These are phyloP conservation scores for Pseudorhombus dupliciocellatus DNA, from an alignment of 2,113 vertebrate species.

Conservation along the genomic window DNA sequence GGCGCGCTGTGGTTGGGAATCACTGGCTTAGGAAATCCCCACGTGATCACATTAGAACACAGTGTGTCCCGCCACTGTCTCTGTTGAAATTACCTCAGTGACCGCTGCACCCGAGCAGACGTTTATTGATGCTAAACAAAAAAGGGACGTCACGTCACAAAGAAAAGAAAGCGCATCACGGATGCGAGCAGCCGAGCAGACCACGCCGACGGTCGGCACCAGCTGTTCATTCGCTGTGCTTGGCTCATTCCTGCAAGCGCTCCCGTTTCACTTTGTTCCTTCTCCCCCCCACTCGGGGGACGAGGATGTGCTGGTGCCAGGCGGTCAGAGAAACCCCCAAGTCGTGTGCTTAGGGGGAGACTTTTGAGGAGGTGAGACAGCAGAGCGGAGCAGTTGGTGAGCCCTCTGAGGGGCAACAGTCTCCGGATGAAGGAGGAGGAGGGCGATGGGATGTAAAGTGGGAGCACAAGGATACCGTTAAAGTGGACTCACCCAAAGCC, in stretches of 20 bases:
- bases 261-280: slow-evolving; percentile 30
- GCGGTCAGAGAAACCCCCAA: slow-evolving; percentile 24
- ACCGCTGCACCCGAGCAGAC: not conserved
- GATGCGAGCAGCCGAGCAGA: slow-evolving; percentile 31
- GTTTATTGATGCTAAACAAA: slow-evolving; percentile 1
- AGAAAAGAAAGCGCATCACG: slow-evolving; percentile 5
- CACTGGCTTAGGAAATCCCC: not conserved
- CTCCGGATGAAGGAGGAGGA: not conserved
- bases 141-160: not conserved
- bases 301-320: slow-evolving; percentile 20
- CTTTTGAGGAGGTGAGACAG: slow-evolving; percentile 27
- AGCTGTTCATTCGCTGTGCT: slow-evolving; percentile 47
- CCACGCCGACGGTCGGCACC: not conserved
- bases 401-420: not conserved
- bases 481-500: slow-evolving; percentile 93
- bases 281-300: slow-evolving; percentile 20
- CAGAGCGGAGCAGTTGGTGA: not conserved
- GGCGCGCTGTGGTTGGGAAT: too few species aligned
- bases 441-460: not conserved
- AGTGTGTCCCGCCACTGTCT: not conserved
- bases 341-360: slow-evolving; percentile 23
- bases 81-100: not conserved
- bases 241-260: slow-evolving; percentile 32
- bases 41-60: not conserved
- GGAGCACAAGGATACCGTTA: not conserved